Evolutionary conservation across 2,888 invertebrate species (phyloP).

Genomic region (Xestia sexstrigata): DNA sequence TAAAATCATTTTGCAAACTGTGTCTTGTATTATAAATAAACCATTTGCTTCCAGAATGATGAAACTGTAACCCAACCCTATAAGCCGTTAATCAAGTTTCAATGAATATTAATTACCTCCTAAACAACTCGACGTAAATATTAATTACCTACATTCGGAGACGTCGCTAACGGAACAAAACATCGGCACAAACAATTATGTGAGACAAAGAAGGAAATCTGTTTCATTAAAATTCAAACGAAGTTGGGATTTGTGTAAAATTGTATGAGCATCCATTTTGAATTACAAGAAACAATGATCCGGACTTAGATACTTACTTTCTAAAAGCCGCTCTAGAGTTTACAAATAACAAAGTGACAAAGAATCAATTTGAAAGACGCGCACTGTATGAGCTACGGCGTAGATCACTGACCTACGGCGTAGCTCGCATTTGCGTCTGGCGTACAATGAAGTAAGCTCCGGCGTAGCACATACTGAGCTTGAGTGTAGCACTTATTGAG

Average conservation of each 20-base stretch:
- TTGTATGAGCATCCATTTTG: conserved; percentile 17
- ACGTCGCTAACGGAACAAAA: conserved; percentile 19
- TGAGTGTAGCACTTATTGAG: too few species aligned
- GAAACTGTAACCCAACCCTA: conserved; percentile 1
- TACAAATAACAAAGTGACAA: not conserved
- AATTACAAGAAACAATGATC: not conserved
- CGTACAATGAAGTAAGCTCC: not conserved
- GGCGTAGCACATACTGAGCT: not conserved
- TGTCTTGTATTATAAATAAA: not conserved
- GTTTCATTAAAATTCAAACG: conserved; percentile 34
- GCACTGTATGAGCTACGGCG: not conserved
- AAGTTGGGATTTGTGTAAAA: conserved; percentile 21
- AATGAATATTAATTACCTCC: conserved; percentile 33
- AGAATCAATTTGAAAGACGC: not conserved
- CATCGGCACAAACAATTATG: conserved; percentile 39
- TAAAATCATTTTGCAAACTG: not conserved
- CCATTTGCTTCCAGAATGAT: not conserved
- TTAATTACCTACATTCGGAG: conserved; percentile 49
- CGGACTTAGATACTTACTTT: not conserved
- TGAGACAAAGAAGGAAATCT: conserved; percentile 38
- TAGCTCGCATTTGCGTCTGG: not conserved
- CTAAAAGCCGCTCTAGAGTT: not conserved
- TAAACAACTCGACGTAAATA: conserved; percentile 41
- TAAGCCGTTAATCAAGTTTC: conserved; percentile 25
- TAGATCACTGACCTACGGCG: not conserved